Evolutionary conservation across 2,797 vertebrate species (phyloP).

Genomic region (Malurus leucopterus): DNA sequence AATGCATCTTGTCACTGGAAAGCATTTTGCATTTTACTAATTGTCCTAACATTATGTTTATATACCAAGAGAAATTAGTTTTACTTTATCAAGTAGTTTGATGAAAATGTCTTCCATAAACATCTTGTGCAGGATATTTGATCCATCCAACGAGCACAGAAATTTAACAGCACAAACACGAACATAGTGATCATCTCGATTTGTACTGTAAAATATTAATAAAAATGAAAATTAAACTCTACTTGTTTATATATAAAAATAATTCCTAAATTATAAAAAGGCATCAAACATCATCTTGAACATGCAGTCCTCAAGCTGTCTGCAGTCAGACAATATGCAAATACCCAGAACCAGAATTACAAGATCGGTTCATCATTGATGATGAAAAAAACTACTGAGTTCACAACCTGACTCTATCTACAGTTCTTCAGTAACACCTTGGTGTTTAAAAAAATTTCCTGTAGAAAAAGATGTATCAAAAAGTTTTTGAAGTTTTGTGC

Average conservation of each 20-base stretch:
- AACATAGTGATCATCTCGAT: conserved; percentile 86
- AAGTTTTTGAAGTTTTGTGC: neutral
- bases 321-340: neutral
- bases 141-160: conserved; percentile 81
- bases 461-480: neutral
- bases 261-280: neutral
- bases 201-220: conserved; percentile 74
- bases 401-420: neutral
- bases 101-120: conserved; percentile 83
- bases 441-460: neutral
- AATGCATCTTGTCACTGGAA: neutral
- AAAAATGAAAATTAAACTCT: neutral
- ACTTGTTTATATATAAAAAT: neutral
- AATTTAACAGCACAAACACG: conserved; percentile 86
- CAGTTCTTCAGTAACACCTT: neutral
- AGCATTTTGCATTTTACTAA: neutral
- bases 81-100: conserved; percentile 87
- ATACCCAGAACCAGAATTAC: neutral
- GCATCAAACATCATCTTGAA: neutral
- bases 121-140: conserved; percentile 70
- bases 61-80: neutral
- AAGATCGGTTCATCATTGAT: neutral
- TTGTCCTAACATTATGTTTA: neutral
- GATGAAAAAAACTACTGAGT: neutral
- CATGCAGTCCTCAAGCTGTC: neutral